Percentiles rank a stretch among this genome's conserved stretches.
These are phyloP conservation scores for Scaptodrosophila lebanonensis DNA, from an alignment of 1,140 invertebrate genomes.

Conservation along the genomic window DNA sequence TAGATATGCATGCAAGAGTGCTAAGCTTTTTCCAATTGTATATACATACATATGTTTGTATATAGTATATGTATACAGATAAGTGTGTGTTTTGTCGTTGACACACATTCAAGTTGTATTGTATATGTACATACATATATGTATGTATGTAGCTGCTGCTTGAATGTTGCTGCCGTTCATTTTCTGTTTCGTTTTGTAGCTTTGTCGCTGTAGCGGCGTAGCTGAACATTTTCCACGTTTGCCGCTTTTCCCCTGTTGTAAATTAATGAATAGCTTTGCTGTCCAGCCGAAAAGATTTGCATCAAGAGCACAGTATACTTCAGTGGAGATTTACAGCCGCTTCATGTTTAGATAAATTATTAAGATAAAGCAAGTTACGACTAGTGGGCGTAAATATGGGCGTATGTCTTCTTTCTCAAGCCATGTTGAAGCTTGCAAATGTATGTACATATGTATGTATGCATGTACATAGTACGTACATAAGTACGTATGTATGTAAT, in stretches of 20 bases:
- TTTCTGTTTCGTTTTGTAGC: constrained; percentile 43
- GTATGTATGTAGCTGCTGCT: constrained; percentile 7
- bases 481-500: no score
- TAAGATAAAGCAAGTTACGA: constrained; percentile 39
- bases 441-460: no score
- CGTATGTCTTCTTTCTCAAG: no score
- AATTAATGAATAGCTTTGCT: no score
- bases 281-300: constrained; percentile 34
- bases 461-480: no score
- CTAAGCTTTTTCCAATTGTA: constrained; percentile 55
- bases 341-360: constrained; percentile 58
- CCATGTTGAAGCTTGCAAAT: no score
- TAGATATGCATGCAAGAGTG: constrained; percentile 16
- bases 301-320: constrained; percentile 15
- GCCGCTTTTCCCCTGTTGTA: constrained; percentile 60
- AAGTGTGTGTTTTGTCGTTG: constrained; percentile 50
- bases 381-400: constrained; percentile 25
- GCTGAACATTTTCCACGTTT: constrained; percentile 58
- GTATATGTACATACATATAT: background rate
- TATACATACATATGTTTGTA: constrained; percentile 30
- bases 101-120: constrained; percentile 64
- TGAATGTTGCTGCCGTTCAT: no score
- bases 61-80: constrained; percentile 3
- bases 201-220: constrained; percentile 46
- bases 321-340: constrained; percentile 36